Base-by-base conservation (phyloP, 2,797 vertebrate genomes). In the Semaprochilodus insignis region DNA sequence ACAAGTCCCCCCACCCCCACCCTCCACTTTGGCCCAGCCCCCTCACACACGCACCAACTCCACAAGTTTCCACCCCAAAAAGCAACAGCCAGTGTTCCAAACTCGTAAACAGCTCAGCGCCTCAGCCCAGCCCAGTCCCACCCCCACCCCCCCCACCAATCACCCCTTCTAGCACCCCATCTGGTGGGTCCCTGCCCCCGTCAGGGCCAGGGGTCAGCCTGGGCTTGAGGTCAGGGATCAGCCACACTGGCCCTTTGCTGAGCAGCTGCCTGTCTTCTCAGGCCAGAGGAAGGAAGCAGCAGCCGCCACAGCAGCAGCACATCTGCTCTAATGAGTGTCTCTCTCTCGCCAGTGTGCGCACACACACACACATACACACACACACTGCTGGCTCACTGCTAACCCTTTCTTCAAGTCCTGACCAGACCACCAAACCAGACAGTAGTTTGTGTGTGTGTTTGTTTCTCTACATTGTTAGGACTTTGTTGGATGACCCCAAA, bases 241-340 rank as follows among this genome's bases (percentile, higher is more conserved):
- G 91, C 48, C 90, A 92, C 93, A 90, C 93, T 93, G 93, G 93
- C 91, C 92, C 93, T 92, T 83, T 92, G 92, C 92, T 92, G 90
- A 94, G 93, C 95, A 96, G 94, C 95, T 96, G 94, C 93, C 91
- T 34, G 89, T 87, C 91, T 94, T 95, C 93, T 94, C 94, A 94
- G 92, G 93, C 92, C 92, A 91, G 92, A 89, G 85, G 91, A 91
- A 91, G 91, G 89, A 91, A 88, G 90, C 90, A 91, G 92, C 92
- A 93, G 93, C 92, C 92, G 92, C 93, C 93, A 86, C 94, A 94
- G 93, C 91, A 93, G 91, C 91, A 86, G 81, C 87, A 88, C 87
- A 88, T 88, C 87, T 88, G 87, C 83, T 88, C 87, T 85, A 86
- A 88, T 84, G 82, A 85, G 82, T 74, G 36, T 78, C 71, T 71